These are phyloP conservation scores for Sardinella longiceps DNA, from an alignment of 2,797 vertebrate genomes.

Conservation along the genomic window DNA sequence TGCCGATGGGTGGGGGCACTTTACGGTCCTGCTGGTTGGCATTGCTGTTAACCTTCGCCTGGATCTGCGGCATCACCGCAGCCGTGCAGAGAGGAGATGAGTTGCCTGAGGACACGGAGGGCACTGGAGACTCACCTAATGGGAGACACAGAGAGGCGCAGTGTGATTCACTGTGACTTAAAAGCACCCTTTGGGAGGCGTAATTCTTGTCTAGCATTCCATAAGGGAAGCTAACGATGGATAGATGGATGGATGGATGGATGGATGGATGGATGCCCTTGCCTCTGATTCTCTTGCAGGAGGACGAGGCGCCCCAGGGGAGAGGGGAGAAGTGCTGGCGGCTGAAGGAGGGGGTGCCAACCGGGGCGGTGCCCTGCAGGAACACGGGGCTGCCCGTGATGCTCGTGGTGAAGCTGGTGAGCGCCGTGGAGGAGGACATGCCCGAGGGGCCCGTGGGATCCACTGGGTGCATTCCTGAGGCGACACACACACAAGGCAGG, in stretches of 20 bases:
- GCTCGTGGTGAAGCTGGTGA: constrained; percentile 92
- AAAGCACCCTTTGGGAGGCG: neutral
- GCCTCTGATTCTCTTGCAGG: constrained; percentile 79
- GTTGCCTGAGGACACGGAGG: constrained; percentile 91
- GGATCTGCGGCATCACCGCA: constrained; percentile 85
- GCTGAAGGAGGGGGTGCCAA: constrained; percentile 94
- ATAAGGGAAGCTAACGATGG: neutral
- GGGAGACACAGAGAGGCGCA: neutral
- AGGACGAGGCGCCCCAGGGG: constrained; percentile 96
- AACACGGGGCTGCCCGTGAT: constrained; percentile 94
- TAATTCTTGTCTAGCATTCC: neutral
- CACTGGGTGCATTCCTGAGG: constrained; percentile 82
- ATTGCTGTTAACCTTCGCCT: constrained; percentile 81
- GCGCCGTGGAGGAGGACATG: constrained; percentile 78
- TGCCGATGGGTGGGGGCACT: constrained; percentile 96
- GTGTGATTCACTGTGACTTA: neutral
- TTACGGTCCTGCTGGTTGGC: constrained; percentile 88
- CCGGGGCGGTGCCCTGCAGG: constrained; percentile 87
- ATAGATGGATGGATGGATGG: neutral
- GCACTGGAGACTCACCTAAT: constrained; percentile 92
- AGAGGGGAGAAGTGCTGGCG: constrained; percentile 99
- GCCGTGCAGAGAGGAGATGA: constrained; percentile 91
- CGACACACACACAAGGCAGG: neutral
- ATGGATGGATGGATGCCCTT: neutral
- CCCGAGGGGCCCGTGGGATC: constrained; percentile 80